phyloP scores from a whole-genome alignment of 1,140 invertebrate genomes.

The Drosophila burlai region DNA sequence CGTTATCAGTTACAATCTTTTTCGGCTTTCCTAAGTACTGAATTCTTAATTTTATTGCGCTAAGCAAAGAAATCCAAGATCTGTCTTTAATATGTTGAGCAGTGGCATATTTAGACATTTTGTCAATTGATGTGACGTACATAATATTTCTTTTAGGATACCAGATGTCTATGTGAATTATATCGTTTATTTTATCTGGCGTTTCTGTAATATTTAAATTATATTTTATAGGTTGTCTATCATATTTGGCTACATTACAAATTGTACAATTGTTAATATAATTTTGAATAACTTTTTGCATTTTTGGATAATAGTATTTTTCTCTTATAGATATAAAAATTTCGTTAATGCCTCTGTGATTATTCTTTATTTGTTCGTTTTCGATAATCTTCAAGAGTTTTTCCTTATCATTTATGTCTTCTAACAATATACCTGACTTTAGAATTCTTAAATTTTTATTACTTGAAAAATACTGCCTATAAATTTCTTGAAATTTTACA shows the following conservation, averaged over 20 bases:
- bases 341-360: slow-evolving; percentile 16
- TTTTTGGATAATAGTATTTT: slow-evolving; percentile 10
- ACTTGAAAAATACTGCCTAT: slow-evolving; percentile 10
- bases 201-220: too few relatives aligned
- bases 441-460: slow-evolving; percentile 20
- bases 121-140: slow-evolving; percentile 4
- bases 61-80: too few relatives aligned
- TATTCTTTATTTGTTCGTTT: slow-evolving; percentile 19
- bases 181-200: slow-evolving; percentile 12
- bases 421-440: background rate
- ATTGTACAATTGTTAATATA: too few relatives aligned
- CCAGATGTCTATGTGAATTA: slow-evolving; percentile 10
- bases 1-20: too few relatives aligned
- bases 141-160: background rate
- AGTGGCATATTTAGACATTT: too few relatives aligned
- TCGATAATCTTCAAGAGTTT: slow-evolving; percentile 5
- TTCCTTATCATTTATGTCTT: slow-evolving; percentile 12
- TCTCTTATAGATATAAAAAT: slow-evolving; percentile 17
- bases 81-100: too few relatives aligned
- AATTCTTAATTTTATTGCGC: too few relatives aligned
- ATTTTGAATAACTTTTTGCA: too few relatives aligned
- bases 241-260: too few relatives aligned
- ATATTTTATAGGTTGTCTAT: too few relatives aligned
- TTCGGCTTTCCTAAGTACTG: too few relatives aligned
- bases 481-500: too few relatives aligned